A percentile compares a stretch with the other conserved stretches of the same genome.
phyloP scores from a whole-genome alignment of 2,113 vertebrate genomes.

The Petrocephalus microphthalmus region DNA sequence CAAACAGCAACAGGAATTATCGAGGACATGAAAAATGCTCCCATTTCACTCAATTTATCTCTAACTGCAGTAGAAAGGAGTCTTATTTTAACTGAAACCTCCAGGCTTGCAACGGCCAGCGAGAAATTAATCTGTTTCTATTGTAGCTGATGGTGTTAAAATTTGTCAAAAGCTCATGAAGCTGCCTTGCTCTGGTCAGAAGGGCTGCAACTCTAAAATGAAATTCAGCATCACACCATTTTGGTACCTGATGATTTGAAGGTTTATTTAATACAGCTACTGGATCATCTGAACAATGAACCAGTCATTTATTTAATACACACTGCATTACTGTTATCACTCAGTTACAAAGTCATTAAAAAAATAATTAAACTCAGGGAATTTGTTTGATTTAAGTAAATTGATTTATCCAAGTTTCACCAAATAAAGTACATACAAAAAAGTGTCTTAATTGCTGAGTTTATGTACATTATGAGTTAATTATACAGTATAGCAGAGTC shows the following conservation, averaged over 20 bases:
- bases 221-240: not conserved
- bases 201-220: not conserved
- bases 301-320: slow-evolving; percentile 4
- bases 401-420: not conserved
- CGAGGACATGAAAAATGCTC: slow-evolving; percentile 31
- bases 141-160: not conserved
- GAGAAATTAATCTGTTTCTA: not conserved
- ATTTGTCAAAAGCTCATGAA: not conserved
- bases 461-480: not conserved
- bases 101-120: not conserved
- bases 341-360: not conserved
- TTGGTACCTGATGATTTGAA: not conserved
- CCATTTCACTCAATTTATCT: slow-evolving; percentile 32
- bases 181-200: not conserved
- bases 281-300: not conserved
- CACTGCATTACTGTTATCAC: not conserved
- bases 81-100: not conserved
- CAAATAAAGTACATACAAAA: not conserved
- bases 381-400: not conserved
- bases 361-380: not conserved
- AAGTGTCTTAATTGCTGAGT: not conserved
- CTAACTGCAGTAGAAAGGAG: not conserved
- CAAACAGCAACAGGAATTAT: slow-evolving; percentile 21
- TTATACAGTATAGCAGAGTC: not conserved
- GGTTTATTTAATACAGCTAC: not conserved